Base-by-base conservation (phyloP, 2,888 invertebrate species). In the Philereme vetulata region DNA sequence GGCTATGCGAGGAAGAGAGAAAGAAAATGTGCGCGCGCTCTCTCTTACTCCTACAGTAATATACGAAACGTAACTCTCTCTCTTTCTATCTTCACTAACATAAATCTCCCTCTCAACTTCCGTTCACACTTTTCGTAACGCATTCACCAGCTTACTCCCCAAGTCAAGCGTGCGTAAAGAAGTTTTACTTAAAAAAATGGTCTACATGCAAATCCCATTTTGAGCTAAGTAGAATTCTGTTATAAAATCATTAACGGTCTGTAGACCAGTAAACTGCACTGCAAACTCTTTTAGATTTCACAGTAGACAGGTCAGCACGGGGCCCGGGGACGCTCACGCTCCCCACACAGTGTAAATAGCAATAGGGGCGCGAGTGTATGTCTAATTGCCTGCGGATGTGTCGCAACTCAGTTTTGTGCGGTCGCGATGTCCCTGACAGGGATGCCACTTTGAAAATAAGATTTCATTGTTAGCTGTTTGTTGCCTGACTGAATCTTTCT, bases 351-450 rank as follows among this genome's bases (percentile, higher is more conserved):
- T 67, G 72, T 71, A 64, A 62, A 68, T 66, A 65, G 66, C 72
- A 71, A 67, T 64, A 72, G 71, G 77, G 79, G 80, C 71, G 78
- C 70, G 68, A 77, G 76, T 72, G 75, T 73, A 75, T 71, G 75
- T 72, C 75, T 82, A 84, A 84, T 82, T 82, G 82, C 77, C 79
- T 69, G 74, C 67, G 77, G 76, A 83, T 80, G 82, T 78, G 80
- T 74, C 71, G 79, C 78, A 75, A 82, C 81, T 80, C 69, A 70
- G 78, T 76, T 77, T 78, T 74, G 73, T 70, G 62, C 56, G 64
- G 51, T 71, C 65, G 71, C 70, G 72, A 68, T 72, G 72, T 71
- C 67, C 63, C 64, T 62, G 6, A 21, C 36, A 76, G 75, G 77
- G 76, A 32, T 72, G 70, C 5, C 56, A 44, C 49, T 38, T 46